Conservation (phyloP, 2,797 vertebrate species). For the Poecilia wingei region DNA sequence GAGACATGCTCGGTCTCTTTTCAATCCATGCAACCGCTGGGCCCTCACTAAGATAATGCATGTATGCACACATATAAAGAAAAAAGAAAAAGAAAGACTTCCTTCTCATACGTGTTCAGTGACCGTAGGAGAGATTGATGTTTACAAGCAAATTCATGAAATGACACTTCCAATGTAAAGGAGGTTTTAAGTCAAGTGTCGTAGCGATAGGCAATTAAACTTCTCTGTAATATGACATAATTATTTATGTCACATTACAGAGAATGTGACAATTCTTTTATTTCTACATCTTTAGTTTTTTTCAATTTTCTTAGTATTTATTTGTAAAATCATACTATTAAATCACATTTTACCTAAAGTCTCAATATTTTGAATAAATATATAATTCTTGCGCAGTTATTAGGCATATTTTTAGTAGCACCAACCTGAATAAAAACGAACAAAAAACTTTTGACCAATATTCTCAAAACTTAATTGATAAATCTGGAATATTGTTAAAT, state of each 20-base stretch:
- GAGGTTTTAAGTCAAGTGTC: background rate
- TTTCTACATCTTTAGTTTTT: background rate
- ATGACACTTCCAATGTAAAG: background rate
- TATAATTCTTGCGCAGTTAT: background rate
- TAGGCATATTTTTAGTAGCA: background rate
- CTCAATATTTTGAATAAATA: background rate
- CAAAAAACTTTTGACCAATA: background rate
- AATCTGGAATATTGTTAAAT: background rate
- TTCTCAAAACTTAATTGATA: background rate
- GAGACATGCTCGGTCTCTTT: constrained; percentile 65
- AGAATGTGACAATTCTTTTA: background rate
- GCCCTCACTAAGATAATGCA: constrained; percentile 20
- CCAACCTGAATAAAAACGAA: background rate
- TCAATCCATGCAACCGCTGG: constrained; percentile 43
- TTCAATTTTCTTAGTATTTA: background rate
- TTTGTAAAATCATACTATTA: background rate
- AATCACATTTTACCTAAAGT: background rate
- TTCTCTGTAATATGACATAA: background rate
- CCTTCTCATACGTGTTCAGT: background rate
- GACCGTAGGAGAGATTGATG: background rate
- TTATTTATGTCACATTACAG: no score
- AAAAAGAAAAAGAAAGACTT: constrained; percentile 4
- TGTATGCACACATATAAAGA: constrained; percentile 8
- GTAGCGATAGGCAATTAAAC: background rate
- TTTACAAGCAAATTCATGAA: background rate